These are phyloP conservation scores for Pomatorhinus ruficollis DNA, from an alignment of 2,113 vertebrate species.

Conservation along the genomic window DNA sequence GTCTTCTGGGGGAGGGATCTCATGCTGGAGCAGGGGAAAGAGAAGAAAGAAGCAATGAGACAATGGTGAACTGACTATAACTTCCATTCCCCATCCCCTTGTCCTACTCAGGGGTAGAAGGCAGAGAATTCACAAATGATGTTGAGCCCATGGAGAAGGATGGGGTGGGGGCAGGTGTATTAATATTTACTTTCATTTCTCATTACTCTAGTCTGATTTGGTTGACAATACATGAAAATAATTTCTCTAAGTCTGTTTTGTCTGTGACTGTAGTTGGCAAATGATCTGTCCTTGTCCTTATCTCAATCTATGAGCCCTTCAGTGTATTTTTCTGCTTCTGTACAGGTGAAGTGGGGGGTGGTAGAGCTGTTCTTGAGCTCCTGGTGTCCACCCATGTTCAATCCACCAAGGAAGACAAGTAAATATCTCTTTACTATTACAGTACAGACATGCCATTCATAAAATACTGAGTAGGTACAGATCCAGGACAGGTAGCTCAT, in stretches of 20 bases:
- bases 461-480: not conserved
- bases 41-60: not conserved
- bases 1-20: not conserved
- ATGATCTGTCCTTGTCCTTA: not conserved
- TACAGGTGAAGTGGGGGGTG: rapidly evolving
- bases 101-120: rapidly evolving
- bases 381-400: rapidly evolving
- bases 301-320: not conserved
- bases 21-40: not conserved
- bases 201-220: not conserved
- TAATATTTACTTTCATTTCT: not conserved
- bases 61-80: not conserved
- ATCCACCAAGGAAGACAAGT: not conserved
- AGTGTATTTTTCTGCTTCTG: not conserved
- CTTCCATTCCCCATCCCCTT: rapidly evolving
- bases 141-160: not conserved
- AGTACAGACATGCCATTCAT: not conserved
- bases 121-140: rapidly evolving
- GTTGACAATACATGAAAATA: not conserved
- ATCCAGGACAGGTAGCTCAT: not conserved
- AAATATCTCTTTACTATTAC: not conserved
- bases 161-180: rapidly evolving
- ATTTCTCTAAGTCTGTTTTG: not conserved
- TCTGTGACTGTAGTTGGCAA: not conserved
- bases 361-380: rapidly evolving